A percentile compares a stretch with the other conserved stretches of the same genome.
phyloP scores from a whole-genome alignment of 2,113 vertebrate genomes.

The Stictonetta naevosa region DNA sequence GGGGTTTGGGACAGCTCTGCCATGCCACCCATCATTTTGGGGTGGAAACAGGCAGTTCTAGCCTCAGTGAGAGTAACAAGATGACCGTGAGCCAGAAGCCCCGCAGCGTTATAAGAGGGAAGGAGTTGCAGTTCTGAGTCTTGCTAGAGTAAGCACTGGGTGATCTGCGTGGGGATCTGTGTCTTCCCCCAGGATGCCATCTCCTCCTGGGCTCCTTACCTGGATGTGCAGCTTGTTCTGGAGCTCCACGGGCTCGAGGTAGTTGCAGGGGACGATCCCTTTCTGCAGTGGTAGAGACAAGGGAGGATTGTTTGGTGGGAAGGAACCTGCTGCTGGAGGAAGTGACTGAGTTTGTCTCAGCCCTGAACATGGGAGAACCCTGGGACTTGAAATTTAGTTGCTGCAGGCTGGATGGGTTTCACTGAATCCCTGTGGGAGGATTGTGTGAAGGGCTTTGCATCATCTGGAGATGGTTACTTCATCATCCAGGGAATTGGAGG shows the following conservation, averaged over 20 bases:
- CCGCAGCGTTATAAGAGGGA: rapidly evolving
- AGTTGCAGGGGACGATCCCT: conserved; percentile 95
- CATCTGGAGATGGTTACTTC: neutral
- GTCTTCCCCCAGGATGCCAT: neutral
- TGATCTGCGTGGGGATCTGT: neutral
- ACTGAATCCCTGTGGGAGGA: neutral
- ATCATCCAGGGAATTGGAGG: too few species aligned
- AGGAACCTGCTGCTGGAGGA: neutral
- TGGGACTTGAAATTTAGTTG: neutral
- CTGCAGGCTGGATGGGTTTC: neutral
- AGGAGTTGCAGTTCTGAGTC: neutral
- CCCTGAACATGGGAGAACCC: neutral
- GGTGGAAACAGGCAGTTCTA: neutral
- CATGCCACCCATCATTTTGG: neutral
- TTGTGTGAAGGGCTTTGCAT: neutral
- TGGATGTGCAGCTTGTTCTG: conserved; percentile 77
- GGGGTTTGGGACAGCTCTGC: neutral
- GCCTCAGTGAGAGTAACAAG: neutral
- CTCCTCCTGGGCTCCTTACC: conserved; percentile 69
- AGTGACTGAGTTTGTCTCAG: neutral
- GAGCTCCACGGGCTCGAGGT: conserved; percentile 87
- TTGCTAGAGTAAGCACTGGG: neutral
- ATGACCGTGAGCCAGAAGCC: neutral
- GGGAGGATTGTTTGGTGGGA: neutral
- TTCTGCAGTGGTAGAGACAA: conserved; percentile 72